Base-by-base conservation (phyloP, 1,140 invertebrate species). In the Druon quercuslanigerum region DNA sequence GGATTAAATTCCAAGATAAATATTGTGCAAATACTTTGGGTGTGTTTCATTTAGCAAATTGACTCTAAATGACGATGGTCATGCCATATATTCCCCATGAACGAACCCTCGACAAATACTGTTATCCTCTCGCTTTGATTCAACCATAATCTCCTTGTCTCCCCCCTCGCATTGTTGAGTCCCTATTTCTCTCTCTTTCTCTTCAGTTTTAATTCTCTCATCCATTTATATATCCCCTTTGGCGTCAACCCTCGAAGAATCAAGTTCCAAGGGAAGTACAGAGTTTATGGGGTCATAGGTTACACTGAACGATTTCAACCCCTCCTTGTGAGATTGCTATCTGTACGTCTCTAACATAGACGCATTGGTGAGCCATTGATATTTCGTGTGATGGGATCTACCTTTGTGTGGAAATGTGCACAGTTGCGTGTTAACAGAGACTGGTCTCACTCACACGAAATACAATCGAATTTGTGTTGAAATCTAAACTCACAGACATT, bases 41-140 rank as follows among this genome's bases (percentile, higher is more conserved):
- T 76, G 79, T 79, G 81, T 84, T 91, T 91, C 90, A 91, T 91
- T 91, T 90, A 91, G 90, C 90, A 91, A 91, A 91, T 91, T 91
- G 90, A 86, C 90, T 90, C 91, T 90, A 90, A 91, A 91, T 91
- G 78, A 83, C 86, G 85, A 90, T 88, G 87, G 86, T 87, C 87
- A 90, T 90, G 79, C 87, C 72, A 74, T 78, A 84, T 84, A 66
- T 46, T 83, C 83, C 85, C 86, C 82, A 76, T 51, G 51, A 79
- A 57, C 25, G 56, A 57, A 57, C 56, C 56, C 57, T 60, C 20
- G 9, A 19, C 8, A 25, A 13, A 20, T 60, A 13, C 57, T 60
- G 12, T 33, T 50, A 20, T 60, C n/a, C 46, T 77, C 11, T 9
- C 40, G 46, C 60, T 66, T 66, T 66, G 60, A 66, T 66, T 66